Evolutionary conservation across 2,113 vertebrate species (phyloP).

Genomic region (Eurystomus gularis): DNA sequence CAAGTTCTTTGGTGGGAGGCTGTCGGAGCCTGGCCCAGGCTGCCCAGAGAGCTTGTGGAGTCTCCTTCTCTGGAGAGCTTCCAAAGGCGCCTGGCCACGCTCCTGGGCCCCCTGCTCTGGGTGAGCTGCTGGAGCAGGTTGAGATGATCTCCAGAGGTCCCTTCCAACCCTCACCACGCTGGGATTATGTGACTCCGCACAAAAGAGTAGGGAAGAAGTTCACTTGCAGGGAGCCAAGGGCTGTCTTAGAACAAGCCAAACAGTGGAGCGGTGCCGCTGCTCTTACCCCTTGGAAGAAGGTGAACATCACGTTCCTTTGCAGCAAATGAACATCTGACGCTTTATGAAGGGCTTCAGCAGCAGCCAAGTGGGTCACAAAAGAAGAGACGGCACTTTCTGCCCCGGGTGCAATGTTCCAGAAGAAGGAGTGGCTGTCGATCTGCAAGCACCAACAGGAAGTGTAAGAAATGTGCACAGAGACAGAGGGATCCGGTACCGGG

Average conservation of each 20-base stretch:
- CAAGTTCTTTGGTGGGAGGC: no score
- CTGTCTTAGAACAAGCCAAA: background rate
- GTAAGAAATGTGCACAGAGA: background rate
- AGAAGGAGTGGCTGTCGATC: conserved; percentile 93
- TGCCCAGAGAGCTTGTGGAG: background rate
- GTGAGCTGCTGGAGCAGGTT: background rate
- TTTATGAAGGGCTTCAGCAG: conserved; percentile 83
- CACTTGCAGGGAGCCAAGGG: background rate
- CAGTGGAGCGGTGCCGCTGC: fast-evolving
- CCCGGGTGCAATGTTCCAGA: conserved; percentile 88
- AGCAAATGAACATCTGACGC: conserved; percentile 44
- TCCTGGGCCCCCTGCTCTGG: background rate
- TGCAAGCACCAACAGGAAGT: conserved; percentile 14
- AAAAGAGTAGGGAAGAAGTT: background rate
- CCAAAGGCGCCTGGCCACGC: no score
- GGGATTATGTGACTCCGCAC: background rate
- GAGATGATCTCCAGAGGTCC: background rate
- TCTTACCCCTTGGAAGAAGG: conserved; percentile 94
- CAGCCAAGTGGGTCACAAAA: conserved; percentile 87
- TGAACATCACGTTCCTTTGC: conserved; percentile 84
- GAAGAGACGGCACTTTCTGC: conserved; percentile 84
- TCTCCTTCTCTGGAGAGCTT: background rate
- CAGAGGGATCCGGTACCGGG: background rate
- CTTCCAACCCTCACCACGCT: background rate
- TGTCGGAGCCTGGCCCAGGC: no score